Evolutionary conservation across 2,113 vertebrate genomes (phyloP).

Genomic region (Prionailurus bengalensis): DNA sequence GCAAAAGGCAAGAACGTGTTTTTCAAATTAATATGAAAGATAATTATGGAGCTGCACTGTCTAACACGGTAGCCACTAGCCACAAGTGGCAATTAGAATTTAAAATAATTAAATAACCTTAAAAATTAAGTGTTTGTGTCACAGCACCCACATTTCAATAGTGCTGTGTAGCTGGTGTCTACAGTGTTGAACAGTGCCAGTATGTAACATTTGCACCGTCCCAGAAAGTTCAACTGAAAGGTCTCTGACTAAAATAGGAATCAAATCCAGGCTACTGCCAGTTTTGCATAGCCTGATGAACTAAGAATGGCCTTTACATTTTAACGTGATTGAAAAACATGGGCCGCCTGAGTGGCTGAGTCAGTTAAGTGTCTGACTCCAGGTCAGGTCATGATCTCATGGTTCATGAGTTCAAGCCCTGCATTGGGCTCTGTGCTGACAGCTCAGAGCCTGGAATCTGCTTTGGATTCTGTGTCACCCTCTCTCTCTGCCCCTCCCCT

Average conservation of each 20-base stretch:
- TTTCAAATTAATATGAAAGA: slow-evolving; percentile 24
- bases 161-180: neutral
- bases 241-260: neutral
- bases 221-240: neutral
- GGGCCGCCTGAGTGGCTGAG: too few relatives aligned
- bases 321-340: slow-evolving; percentile 33
- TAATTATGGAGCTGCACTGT: neutral
- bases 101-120: slow-evolving; percentile 1
- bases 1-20: neutral
- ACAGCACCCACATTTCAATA: neutral
- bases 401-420: too few relatives aligned
- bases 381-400: too few relatives aligned
- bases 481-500: too few relatives aligned
- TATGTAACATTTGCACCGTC: neutral
- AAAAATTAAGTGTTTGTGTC: neutral
- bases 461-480: too few relatives aligned
- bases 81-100: neutral
- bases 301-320: neutral
- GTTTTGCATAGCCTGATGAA: neutral
- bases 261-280: neutral
- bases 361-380: too few relatives aligned
- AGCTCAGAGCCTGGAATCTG: too few relatives aligned
- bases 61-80: neutral
- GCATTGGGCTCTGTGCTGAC: too few relatives aligned
- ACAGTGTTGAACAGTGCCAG: neutral